These are phyloP conservation scores for Gopherus flavomarginatus DNA, from an alignment of 2,113 vertebrate genomes.

Conservation along the genomic window DNA sequence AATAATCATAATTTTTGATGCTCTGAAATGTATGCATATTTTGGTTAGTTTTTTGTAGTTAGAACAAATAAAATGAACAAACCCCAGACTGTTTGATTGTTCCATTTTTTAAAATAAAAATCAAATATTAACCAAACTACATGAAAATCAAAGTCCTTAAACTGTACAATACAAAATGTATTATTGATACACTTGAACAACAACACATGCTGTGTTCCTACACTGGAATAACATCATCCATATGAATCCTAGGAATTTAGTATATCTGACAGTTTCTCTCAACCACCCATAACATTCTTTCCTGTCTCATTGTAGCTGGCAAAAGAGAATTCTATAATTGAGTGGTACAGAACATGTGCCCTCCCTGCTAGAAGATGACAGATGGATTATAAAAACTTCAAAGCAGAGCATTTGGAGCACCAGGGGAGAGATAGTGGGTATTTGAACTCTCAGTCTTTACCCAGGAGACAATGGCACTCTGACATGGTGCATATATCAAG, in stretches of 20 bases:
- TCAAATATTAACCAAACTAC: constrained; percentile 69
- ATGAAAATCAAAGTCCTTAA: constrained; percentile 68
- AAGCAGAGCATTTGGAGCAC: constrained; percentile 96
- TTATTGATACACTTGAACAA: constrained; percentile 84
- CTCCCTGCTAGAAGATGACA: constrained; percentile 99
- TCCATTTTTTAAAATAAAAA: constrained; percentile 58
- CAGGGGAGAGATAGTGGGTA: constrained; percentile 98
- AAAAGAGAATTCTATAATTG: constrained; percentile 97
- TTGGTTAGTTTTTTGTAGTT: constrained; percentile 49
- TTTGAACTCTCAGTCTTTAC: constrained; percentile 99
- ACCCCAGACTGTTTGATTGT: constrained; percentile 47
- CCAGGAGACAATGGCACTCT: constrained; percentile 98
- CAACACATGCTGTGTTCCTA: constrained; percentile 87
- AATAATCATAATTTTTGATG: constrained; percentile 51
- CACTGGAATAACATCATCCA: constrained; percentile 84
- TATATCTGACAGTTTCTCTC: constrained; percentile 91
- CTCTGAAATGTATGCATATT: constrained; percentile 37
- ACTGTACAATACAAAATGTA: constrained; percentile 68
- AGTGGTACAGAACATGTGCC: constrained; percentile 97
- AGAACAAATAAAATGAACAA: constrained; percentile 63
- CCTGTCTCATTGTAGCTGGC: constrained; percentile 93
- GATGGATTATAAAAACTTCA: constrained; percentile 99
- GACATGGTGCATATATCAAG: constrained; percentile 98
- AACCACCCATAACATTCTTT: constrained; percentile 91
- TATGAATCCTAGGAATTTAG: constrained; percentile 90